phyloP scores from a whole-genome alignment of 2,113 vertebrate species.

The Heterochromis multidens region DNA sequence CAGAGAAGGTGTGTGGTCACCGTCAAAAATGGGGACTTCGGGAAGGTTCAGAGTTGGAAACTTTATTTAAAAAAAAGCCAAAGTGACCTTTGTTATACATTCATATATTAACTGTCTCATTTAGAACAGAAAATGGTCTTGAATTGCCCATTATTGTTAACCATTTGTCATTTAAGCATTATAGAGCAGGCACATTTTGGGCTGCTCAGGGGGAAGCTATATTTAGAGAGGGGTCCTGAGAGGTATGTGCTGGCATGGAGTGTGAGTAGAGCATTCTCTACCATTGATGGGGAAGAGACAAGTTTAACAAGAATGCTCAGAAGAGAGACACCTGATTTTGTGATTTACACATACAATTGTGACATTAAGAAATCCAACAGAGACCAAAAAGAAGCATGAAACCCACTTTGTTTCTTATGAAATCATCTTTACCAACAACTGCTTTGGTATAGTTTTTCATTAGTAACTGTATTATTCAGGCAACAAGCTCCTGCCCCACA shows the following conservation, averaged over 20 bases:
- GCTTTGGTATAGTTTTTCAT: not conserved
- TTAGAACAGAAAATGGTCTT: not conserved
- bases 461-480: not conserved
- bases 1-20: constrained; percentile 45
- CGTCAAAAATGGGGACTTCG: constrained; percentile 27
- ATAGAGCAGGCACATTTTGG: constrained; percentile 55
- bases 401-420: not conserved
- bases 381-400: not conserved
- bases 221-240: constrained; percentile 78
- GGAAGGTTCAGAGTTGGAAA: constrained; percentile 34
- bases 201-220: constrained; percentile 67
- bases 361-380: not conserved
- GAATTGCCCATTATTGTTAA: not conserved
- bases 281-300: constrained; percentile 71
- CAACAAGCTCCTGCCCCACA: not conserved
- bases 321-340: constrained; percentile 45
- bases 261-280: constrained; percentile 62
- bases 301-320: constrained; percentile 53
- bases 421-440: not conserved
- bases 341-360: constrained; percentile 39
- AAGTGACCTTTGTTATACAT: not conserved
- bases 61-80: not conserved
- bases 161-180: constrained; percentile 5
- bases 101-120: rapidly evolving
- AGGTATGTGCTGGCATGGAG: constrained; percentile 76